Evolutionary conservation across 1,140 invertebrate genomes (phyloP), one percentile per base, ranked within the genome.

Genomic region (Leptinotarsa lineolata): DNA sequence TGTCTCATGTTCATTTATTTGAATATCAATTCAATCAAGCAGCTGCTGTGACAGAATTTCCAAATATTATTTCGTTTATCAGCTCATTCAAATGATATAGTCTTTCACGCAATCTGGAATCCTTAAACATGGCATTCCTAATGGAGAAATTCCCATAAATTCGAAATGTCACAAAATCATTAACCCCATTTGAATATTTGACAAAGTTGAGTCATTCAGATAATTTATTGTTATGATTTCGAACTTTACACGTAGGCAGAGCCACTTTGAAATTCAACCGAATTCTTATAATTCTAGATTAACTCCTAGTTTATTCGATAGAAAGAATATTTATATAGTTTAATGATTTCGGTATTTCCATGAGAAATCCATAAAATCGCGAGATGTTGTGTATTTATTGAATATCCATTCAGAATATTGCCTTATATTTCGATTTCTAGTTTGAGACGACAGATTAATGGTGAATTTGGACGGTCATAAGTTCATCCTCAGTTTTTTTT

Each of bases 201-300:
- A 54, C 48, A 54, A 54, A 54, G 48, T 54, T n/a, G 0, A 54
- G 15, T 54, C 48, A 54, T 54, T 8, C 16, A n/a, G 15, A 54
- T 54, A 54, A 54, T 54, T 54, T 54, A 54, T 54, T 54, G 48
- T 54, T 16, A 54, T 54, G 15, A 54, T n/a, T 54, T 3, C 8
- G 8, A 18, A n/a, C 48, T 54, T 54, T 18, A 18, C n/a, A n/a
- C 15, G 48, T 54, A 18, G 48, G 48, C 48, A 54, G 48, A 54
- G 15, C 48, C 48, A 54, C 48, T 54, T 54, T 54, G 48, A 54
- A 54, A 54, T 54, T 13, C 48, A 54, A 54, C 48, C 48, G 48
- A 54, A 54, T 54, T 54, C 48, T 54, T 13, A 54, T 54, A n/a
- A 54, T 54, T 54, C 48, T 54, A 54, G 48, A 54, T 54, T 54